Evolutionary conservation across 2,797 vertebrate species (phyloP), one percentile per base, ranked within the genome.

Genomic region (Crax fasciolata): DNA sequence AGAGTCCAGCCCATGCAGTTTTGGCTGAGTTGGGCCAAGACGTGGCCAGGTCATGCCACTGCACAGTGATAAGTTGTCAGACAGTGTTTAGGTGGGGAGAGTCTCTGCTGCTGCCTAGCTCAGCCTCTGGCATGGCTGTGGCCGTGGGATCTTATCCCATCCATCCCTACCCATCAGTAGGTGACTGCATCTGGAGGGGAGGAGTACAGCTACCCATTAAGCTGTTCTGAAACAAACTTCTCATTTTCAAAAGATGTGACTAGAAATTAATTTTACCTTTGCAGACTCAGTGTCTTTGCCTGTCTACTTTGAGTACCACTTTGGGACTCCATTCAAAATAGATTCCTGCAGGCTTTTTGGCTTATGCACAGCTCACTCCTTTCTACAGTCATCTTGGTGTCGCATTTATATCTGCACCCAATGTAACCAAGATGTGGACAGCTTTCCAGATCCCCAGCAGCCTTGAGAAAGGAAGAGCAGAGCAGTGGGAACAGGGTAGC

Each of bases 21-120:
- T 25, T 72, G 41, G 9, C 21, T 25, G 12, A 52, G 5, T 28
- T 20, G 43, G 49, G 14, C 20, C 43, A 52, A 0, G 0, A 9
- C 20, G 3, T 3, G n/a, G 27, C 17, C 6, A 8, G 1, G 0
- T 41, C 13, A 30, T 46, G 32, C 61, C 49, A 35, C 65, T 46
- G 51, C 46, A 11, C 0, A 0, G 41, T 14, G 70, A 3, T 5
- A 14, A 49, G 10, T 16, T 21, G 7, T 39, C 27, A 8, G 28
- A 13, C 0, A 0, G 6, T 2, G 4, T 0, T 0, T 7, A 18
- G 70, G n/a, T 1, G 0, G 2, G 4, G 15, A 27, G 19, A 83
- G 10, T 6, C n/a, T 28, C 27, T 58, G 48, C 21, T 18, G 4
- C 39, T 39, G 13, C 12, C 7, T 13, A 23, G 18, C 58, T 27